Percentiles rank a stretch among this genome's conserved stretches.
Evolutionary conservation across 1,140 invertebrate genomes (phyloP).

Genomic region (Gerris buenoi): DNA sequence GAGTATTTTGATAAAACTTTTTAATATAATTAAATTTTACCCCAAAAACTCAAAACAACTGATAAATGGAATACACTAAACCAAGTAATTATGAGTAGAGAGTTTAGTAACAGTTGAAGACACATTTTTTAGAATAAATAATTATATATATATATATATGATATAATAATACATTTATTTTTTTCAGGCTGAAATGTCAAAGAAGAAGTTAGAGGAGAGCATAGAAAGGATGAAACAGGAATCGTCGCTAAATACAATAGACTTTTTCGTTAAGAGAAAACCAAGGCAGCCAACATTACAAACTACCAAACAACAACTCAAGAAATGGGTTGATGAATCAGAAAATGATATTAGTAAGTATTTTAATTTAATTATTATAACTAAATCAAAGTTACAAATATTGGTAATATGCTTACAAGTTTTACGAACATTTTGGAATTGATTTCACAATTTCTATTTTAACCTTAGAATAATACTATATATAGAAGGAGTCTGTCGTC

Average conservation of each 20-base stretch:
- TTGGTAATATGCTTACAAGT: conserved; percentile 9
- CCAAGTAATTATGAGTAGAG: too few species aligned
- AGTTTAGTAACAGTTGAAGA: too few species aligned
- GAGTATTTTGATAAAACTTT: too few species aligned
- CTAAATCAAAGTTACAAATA: neutral
- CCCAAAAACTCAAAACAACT: too few species aligned
- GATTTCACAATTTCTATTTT: too few species aligned
- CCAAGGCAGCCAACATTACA: conserved; percentile 52
- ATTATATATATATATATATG: too few species aligned
- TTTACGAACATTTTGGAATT: conserved; percentile 2
- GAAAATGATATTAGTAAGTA: conserved; percentile 56
- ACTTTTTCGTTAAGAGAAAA: conserved; percentile 42
- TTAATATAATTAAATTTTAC: too few species aligned
- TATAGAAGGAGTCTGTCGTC: too few species aligned
- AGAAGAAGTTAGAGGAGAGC: conserved; percentile 38
- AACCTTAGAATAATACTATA: too few species aligned
- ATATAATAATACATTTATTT: neutral
- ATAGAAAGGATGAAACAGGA: conserved; percentile 45
- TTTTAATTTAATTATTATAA: too few species aligned
- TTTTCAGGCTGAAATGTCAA: conserved; percentile 40
- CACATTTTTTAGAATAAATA: too few species aligned
- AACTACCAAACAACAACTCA: conserved; percentile 52
- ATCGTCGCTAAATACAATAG: conserved; percentile 32
- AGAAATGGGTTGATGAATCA: conserved; percentile 60
- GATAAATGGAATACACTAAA: too few species aligned